Conservation (phyloP, 2,888 invertebrate species). For the Stenodera caucasica region DNA sequence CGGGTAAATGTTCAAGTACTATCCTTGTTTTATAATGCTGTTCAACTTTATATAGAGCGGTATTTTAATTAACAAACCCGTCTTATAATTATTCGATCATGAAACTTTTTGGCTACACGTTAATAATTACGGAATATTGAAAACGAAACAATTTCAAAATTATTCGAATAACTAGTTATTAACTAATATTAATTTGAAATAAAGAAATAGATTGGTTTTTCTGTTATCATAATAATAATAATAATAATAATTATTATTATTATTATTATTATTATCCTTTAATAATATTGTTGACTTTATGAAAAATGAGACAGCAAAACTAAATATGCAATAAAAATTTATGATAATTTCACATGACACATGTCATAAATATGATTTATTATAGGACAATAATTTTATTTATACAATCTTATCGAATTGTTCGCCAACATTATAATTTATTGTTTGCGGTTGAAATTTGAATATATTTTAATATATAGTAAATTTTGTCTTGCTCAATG, state of each 20-base stretch:
- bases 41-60: constrained; percentile 23
- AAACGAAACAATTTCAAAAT: not conserved
- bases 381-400: constrained; percentile 7
- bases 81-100: constrained; percentile 24
- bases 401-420: constrained; percentile 9
- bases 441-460: not conserved
- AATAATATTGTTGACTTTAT: not conserved
- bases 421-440: constrained; percentile 2
- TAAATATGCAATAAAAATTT: not conserved
- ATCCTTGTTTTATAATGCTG: constrained; percentile 27
- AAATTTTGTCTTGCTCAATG: not conserved
- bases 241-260: too few species aligned
- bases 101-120: constrained; percentile 23
- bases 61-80: constrained; percentile 29
- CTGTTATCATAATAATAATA: too few species aligned
- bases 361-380: constrained; percentile 4
- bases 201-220: too few species aligned
- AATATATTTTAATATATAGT: not conserved
- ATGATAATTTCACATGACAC: constrained; percentile 1
- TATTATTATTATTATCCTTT: too few species aligned
- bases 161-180: too few species aligned
- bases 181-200: too few species aligned
- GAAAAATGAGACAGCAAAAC: not conserved
- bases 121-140: constrained; percentile 20
- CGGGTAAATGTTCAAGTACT: constrained; percentile 29